Percentiles rank a stretch among this genome's conserved stretches.
Evolutionary conservation across 2,797 vertebrate genomes (phyloP).

Genomic region (Labeo calbasu): DNA sequence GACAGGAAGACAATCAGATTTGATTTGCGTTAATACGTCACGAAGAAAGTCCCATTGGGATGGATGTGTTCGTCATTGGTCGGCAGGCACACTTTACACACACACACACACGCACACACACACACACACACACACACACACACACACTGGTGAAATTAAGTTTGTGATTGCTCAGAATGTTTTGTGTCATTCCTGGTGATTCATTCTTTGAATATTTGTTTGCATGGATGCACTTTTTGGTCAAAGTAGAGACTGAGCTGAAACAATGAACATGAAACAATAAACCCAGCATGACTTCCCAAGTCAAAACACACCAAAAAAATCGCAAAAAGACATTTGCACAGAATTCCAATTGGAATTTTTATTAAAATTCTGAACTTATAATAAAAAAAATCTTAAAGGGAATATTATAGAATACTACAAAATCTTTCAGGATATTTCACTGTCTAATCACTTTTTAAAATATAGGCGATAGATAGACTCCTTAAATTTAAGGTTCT

Average conservation of each 20-base stretch:
- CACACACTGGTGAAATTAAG: constrained; percentile 67
- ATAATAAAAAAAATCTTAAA: not conserved
- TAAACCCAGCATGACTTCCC: not conserved
- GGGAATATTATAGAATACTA: not conserved
- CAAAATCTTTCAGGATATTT: not conserved
- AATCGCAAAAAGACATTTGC: not conserved
- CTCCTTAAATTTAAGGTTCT: not conserved
- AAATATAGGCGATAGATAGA: not conserved
- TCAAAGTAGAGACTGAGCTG: not conserved
- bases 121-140: constrained; percentile 19
- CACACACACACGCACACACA: not conserved
- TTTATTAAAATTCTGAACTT: not conserved
- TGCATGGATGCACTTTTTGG: constrained; percentile 34
- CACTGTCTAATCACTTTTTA: not conserved
- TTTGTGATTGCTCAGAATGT: constrained; percentile 63
- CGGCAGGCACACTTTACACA: constrained; percentile 56
- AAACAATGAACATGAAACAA: not conserved
- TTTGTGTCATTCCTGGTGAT: constrained; percentile 62
- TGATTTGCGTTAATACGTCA: constrained; percentile 86
- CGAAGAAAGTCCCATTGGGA: constrained; percentile 76
- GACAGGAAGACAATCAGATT: constrained; percentile 79
- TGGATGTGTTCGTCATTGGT: constrained; percentile 77
- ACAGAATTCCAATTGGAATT: not conserved
- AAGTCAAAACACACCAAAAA: not conserved
- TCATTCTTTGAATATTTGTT: constrained; percentile 61